A percentile compares a stretch with the other conserved stretches of the same genome.
Conservation (phyloP, 2,888 invertebrate genomes). For the Dusona sp. region DNA sequence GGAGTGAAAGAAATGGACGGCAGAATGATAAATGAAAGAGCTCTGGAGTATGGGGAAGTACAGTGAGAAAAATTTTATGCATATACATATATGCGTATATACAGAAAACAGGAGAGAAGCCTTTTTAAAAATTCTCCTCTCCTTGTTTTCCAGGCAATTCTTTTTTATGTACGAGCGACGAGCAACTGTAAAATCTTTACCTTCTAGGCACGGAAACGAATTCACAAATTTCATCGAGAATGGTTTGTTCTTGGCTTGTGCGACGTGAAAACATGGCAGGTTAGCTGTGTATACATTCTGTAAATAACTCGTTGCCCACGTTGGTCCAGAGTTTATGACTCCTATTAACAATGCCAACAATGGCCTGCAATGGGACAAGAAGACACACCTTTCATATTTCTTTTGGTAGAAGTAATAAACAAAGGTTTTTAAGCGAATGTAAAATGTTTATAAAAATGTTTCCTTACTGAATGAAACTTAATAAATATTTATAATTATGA, state of each 20-base stretch:
- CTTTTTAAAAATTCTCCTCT: conserved; percentile 59
- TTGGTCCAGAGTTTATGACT: conserved; percentile 13
- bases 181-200: conserved; percentile 50
- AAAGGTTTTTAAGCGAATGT: not conserved
- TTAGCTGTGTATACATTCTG: not conserved
- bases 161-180: conserved; percentile 30
- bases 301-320: conserved; percentile 21
- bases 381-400: not conserved
- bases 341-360: conserved; percentile 14
- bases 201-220: conserved; percentile 21
- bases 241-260: conserved; percentile 10
- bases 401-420: not conserved
- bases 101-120: not conserved
- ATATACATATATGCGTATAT: no score
- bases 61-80: no score
- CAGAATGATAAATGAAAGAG: conserved; percentile 64
- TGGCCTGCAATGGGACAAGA: not conserved
- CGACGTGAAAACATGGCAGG: conserved; percentile 16
- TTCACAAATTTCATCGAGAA: conserved; percentile 32
- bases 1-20: conserved; percentile 41
- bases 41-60: conserved; percentile 13
- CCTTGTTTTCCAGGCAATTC: conserved; percentile 63
- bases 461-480: not conserved
- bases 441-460: not conserved
- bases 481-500: not conserved